Conservation (phyloP, 2,888 invertebrate genomes). For the Rosalia funebris region DNA sequence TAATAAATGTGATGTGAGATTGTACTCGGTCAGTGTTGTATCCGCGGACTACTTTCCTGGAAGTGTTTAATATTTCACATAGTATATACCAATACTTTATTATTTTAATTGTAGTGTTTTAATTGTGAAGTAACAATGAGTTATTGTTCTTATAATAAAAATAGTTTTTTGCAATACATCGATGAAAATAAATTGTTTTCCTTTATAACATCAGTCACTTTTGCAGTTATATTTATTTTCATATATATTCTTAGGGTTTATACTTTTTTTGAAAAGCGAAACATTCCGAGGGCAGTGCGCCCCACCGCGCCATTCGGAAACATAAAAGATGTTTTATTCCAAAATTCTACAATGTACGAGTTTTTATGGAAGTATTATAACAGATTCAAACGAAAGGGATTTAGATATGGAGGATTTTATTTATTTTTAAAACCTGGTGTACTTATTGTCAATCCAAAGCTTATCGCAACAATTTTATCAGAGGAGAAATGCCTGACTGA, state of each 20-base stretch:
- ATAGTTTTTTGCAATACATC: slow-evolving; percentile 34
- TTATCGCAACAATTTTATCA: slow-evolving; percentile 29
- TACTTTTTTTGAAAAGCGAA: slow-evolving; percentile 40
- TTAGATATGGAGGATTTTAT: slow-evolving; percentile 46
- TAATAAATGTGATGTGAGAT: too few species aligned
- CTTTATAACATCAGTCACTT: slow-evolving; percentile 34
- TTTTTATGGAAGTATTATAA: slow-evolving; percentile 48
- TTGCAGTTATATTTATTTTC: slow-evolving; percentile 34
- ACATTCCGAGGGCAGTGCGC: slow-evolving; percentile 32
- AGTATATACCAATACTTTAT: too few species aligned
- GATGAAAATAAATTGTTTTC: slow-evolving; percentile 37
- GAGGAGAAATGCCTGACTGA: slow-evolving; percentile 23
- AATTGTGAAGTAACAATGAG: slow-evolving; percentile 16
- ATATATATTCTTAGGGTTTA: slow-evolving; percentile 40
- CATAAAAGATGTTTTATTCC: slow-evolving; percentile 42
- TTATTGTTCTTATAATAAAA: slow-evolving; percentile 17
- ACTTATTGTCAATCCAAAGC: slow-evolving; percentile 34
- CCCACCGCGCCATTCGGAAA: slow-evolving; percentile 47
- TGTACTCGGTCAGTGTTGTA: too few species aligned
- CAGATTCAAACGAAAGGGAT: slow-evolving; percentile 43
- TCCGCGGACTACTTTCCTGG: too few species aligned
- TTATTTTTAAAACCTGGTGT: slow-evolving; percentile 46
- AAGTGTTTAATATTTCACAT: too few species aligned
- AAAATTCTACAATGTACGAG: slow-evolving; percentile 38
- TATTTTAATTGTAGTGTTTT: too few species aligned